Evolutionary conservation across 2,888 invertebrate species (phyloP), one percentile per base, ranked within the genome.

Genomic region (Antitype chi): DNA sequence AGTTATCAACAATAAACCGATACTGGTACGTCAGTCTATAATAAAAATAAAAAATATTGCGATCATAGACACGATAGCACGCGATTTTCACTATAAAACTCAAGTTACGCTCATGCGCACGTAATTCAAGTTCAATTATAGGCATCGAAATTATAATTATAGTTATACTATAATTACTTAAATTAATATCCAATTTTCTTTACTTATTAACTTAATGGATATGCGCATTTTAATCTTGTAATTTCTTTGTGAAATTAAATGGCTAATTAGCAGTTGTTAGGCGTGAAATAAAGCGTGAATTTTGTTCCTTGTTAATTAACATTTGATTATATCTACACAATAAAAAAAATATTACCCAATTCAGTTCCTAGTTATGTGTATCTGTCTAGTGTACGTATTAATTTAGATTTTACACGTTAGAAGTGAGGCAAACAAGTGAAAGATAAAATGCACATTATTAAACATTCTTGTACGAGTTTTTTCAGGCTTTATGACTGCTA

Each of bases 61-160:
- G 38, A 69, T 63, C 60, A 66, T n/a, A 70, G 20, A 60, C 63
- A 76, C 63, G 74, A 63, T 3, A 78, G 57, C 87, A 90, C 87
- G 90, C 90, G 76, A 90, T 82, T 91, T 90, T 91, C 90, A 88
- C 89, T 89, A 81, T 74, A 84, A 86, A 72, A 76, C 59, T 75
- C 11, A 17, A 66, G 64, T 25, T 55, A 55, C 38, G 38, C 64
- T 59, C 74, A 76, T 38, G 71, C 76, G 62, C 68, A 68, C 11
- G 6, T 55, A 15, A 64, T 57, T 71, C 15, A 52, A 68, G 25
- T 72, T 55, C 8, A 55, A 28, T 15, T 55, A 17, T 74, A 69
- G 81, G 76, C 85, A 87, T 73, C 84, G 85, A 87, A 85, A 82
- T 78, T 70, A 74, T 87, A 89, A 90, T 88, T 85, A 75, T 66